Percentiles rank a stretch among this genome's conserved stretches.
These are phyloP conservation scores for Euplexia lucipara DNA, from an alignment of 2,888 invertebrate species.

Conservation along the genomic window DNA sequence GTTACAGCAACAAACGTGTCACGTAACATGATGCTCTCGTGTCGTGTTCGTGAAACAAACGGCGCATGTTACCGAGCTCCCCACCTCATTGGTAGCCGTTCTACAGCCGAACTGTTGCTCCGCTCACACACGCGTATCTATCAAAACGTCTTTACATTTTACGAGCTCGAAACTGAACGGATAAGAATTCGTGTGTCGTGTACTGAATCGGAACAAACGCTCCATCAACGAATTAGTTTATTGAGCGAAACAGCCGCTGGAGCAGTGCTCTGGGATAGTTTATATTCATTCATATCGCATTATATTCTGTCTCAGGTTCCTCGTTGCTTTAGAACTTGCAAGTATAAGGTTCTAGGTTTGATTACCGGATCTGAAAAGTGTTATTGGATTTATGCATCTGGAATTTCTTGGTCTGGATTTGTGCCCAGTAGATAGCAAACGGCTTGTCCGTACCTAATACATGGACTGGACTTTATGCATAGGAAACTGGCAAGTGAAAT, in stretches of 20 bases:
- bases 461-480: too few species aligned
- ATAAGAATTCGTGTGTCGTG: constrained; percentile 50
- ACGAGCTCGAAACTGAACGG: constrained; percentile 51
- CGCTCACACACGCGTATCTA: constrained; percentile 46
- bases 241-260: constrained; percentile 58
- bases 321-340: too few species aligned
- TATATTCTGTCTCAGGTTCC: too few species aligned
- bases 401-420: too few species aligned
- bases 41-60: constrained; percentile 57
- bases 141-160: constrained; percentile 59
- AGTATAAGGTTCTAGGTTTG: too few species aligned
- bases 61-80: constrained; percentile 60
- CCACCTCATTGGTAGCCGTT: constrained; percentile 55
- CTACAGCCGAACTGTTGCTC: constrained; percentile 61
- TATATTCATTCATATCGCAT: constrained; percentile 47
- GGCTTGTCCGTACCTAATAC: too few species aligned
- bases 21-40: constrained; percentile 38
- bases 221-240: constrained; percentile 64
- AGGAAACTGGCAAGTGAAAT: too few species aligned
- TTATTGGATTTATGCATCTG: too few species aligned
- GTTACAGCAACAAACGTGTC: constrained; percentile 12
- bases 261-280: constrained; percentile 55
- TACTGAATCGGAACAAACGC: constrained; percentile 53
- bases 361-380: too few species aligned
- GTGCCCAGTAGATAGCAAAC: not conserved